Conservation (phyloP, 2,113 vertebrate species). For the Gallinago media region DNA sequence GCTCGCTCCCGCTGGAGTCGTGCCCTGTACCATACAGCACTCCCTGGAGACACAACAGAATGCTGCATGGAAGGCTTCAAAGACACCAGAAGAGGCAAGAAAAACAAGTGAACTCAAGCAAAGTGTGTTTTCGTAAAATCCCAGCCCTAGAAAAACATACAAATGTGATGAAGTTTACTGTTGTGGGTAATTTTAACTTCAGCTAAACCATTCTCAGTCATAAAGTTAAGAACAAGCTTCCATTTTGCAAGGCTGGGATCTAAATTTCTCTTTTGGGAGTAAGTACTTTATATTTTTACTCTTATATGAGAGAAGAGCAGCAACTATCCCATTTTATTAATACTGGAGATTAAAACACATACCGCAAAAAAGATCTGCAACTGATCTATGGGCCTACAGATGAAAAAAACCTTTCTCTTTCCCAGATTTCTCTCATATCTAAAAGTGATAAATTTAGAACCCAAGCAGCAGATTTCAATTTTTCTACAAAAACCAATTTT, state of each 20-base stretch:
- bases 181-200: neutral
- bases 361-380: neutral
- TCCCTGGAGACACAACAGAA: neutral
- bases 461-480: neutral
- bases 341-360: neutral
- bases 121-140: neutral
- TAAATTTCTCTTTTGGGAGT: accelerated
- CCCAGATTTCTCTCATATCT: neutral
- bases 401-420: neutral
- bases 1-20: neutral
- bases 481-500: neutral
- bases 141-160: neutral
- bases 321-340: neutral
- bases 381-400: neutral
- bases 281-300: neutral
- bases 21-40: accelerated
- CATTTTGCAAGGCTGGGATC: neutral
- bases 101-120: neutral
- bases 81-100: neutral
- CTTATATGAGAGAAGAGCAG: neutral
- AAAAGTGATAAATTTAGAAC: neutral
- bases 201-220: neutral
- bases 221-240: neutral
- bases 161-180: neutral
- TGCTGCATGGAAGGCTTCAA: neutral